phyloP scores from a whole-genome alignment of 2,797 vertebrate genomes.

The Netta rufina region DNA sequence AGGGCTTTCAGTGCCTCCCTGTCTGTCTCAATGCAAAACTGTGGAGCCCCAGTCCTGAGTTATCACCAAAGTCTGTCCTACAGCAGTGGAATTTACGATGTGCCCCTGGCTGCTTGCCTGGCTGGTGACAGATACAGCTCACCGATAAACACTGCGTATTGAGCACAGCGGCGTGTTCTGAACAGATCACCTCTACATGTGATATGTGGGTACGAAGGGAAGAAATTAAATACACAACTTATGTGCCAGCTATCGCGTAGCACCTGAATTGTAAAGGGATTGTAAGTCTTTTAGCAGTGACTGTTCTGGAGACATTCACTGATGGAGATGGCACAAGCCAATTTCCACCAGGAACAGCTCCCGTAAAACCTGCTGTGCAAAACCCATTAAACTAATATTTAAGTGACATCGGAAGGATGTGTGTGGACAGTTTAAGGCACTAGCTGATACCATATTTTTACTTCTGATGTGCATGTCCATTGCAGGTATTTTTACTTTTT shows the following conservation, averaged over 20 bases:
- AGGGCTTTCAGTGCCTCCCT: background rate
- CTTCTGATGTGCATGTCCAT: background rate
- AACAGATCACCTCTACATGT: background rate
- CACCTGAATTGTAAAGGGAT: background rate
- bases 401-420: background rate
- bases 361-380: background rate
- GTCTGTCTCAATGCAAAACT: background rate
- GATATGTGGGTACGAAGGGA: background rate
- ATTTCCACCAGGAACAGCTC: background rate
- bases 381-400: background rate
- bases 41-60: background rate
- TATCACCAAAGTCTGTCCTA: conserved; percentile 17
- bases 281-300: background rate
- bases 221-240: background rate
- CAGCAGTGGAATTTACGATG: background rate
- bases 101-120: background rate
- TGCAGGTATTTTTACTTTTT: background rate
- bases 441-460: background rate
- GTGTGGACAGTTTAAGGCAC: background rate
- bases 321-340: background rate
- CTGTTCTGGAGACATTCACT: background rate
- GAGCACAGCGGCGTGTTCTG: background rate
- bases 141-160: background rate
- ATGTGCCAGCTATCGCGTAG: background rate
- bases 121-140: background rate